Base-by-base conservation (phyloP, 2,888 invertebrate genomes). In the Mellilla xanthometata region DNA sequence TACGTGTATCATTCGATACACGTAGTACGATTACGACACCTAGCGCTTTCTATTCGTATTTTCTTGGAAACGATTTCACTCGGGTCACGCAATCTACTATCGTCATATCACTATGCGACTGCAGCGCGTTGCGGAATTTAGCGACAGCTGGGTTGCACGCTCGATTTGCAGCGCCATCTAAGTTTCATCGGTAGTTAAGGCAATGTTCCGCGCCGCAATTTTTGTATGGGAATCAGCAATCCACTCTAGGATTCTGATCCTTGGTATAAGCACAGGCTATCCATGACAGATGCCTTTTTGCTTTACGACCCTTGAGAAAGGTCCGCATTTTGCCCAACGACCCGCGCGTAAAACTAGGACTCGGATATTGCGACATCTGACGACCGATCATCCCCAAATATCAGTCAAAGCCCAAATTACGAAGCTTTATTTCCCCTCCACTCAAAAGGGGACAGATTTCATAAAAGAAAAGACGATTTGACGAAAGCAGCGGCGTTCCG, bases 291-390 rank as follows among this genome's bases (percentile, higher is more conserved):
- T 76, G 76, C 63, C 72, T 65, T 72, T 47, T 70, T 70, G 72
- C 76, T 83, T 84, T 84, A 84, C 79, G 83, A 79, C 65, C 65
- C 61, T 58, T 49, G 54, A 61, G 62, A 67, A 67, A 67, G 68
- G 72, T 62, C 65, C 66, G 63, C 68, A 66, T 75, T 72, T 69
- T 68, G 62, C 67, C 64, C 68, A 68, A 69, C 68, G 66, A 63
- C 58, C 65, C 60, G 60, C 68, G 66, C 78, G 80, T 86, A 85
- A 86, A 85, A 79, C 79, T 80, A 79, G 75, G 73, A 68, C 62
- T 67, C 68, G 81, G 80, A 86, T 85, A 83, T 79, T 80, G 70
- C 74, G 65, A 78, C 87, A 85, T 82, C 87, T 86, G 86, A 69
- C 70, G 70, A 62, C 65, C 70, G 76, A 74, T 80, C 76, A 73